Conservation (phyloP, 1,140 invertebrate species). For the Cardiocondyla obscurior region DNA sequence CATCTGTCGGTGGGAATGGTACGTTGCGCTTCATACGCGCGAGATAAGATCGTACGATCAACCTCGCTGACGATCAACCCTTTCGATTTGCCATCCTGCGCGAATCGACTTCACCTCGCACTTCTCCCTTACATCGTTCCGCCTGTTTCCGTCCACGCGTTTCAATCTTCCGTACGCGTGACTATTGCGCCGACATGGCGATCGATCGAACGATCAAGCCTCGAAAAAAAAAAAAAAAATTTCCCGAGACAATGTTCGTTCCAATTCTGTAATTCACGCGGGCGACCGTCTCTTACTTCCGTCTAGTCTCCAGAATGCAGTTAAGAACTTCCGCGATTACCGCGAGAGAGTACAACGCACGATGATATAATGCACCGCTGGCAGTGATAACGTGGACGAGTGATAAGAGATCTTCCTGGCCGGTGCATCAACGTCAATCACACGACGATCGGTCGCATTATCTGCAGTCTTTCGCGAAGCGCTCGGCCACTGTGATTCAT, state of each 20-base stretch:
- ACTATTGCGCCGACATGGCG: background rate
- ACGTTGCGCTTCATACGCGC: constrained; percentile 56
- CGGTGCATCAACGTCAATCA: background rate
- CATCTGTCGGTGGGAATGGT: constrained; percentile 62
- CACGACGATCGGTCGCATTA: constrained; percentile 1
- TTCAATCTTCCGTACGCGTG: constrained; percentile 10
- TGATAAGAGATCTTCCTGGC: background rate
- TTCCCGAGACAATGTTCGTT: background rate
- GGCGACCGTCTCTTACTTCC: background rate
- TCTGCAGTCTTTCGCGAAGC: background rate
- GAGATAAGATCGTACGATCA: constrained; percentile 19
- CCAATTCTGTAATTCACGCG: background rate
- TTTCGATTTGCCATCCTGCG: constrained; percentile 39
- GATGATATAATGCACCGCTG: background rate
- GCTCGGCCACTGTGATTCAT: constrained; percentile 27
- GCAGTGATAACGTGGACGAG: background rate
- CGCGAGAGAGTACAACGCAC: background rate
- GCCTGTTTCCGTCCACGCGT: background rate
- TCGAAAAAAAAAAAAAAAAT: background rate
- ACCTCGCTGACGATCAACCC: background rate
- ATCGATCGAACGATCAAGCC: background rate
- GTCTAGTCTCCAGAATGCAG: background rate
- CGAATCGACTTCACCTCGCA: constrained; percentile 13
- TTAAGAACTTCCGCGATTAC: background rate
- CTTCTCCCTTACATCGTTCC: constrained; percentile 34